These are phyloP conservation scores for Oncorhynchus masou DNA, from an alignment of 2,113 vertebrate genomes.

Conservation along the genomic window DNA sequence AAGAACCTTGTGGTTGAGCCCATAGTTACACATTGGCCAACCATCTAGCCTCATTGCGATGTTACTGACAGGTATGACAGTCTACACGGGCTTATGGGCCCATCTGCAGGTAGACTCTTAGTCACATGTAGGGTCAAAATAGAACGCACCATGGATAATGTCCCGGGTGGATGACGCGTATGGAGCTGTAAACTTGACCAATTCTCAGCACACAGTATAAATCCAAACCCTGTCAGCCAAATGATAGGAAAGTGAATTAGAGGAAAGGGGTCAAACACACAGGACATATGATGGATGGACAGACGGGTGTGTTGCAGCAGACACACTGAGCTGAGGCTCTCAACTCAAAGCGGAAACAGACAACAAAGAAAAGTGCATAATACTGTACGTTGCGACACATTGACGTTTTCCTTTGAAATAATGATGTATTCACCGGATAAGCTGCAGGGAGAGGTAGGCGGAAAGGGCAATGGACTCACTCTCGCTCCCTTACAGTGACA, in stretches of 20 bases:
- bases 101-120: constrained; percentile 41
- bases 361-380: neutral
- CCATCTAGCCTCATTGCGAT: neutral
- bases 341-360: constrained; percentile 9
- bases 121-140: constrained; percentile 52
- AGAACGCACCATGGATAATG: constrained; percentile 42
- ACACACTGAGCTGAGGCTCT: constrained; percentile 5
- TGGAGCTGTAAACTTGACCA: constrained; percentile 47
- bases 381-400: neutral
- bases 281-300: constrained; percentile 42
- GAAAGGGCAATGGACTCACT: constrained; percentile 33
- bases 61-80: constrained; percentile 29
- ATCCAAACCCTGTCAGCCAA: constrained; percentile 47
- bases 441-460: constrained; percentile 18
- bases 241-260: constrained; percentile 61
- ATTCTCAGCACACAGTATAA: constrained; percentile 7
- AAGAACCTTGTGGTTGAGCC: neutral
- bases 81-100: constrained; percentile 47
- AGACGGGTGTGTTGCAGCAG: constrained; percentile 18
- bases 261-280: constrained; percentile 54
- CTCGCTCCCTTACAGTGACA: constrained; percentile 15
- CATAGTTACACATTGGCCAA: neutral
- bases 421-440: constrained; percentile 31
- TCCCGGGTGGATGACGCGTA: constrained; percentile 52
- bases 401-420: constrained; percentile 27